phyloP scores from a whole-genome alignment of 2,797 vertebrate genomes.

The Holocentrus rufus region DNA sequence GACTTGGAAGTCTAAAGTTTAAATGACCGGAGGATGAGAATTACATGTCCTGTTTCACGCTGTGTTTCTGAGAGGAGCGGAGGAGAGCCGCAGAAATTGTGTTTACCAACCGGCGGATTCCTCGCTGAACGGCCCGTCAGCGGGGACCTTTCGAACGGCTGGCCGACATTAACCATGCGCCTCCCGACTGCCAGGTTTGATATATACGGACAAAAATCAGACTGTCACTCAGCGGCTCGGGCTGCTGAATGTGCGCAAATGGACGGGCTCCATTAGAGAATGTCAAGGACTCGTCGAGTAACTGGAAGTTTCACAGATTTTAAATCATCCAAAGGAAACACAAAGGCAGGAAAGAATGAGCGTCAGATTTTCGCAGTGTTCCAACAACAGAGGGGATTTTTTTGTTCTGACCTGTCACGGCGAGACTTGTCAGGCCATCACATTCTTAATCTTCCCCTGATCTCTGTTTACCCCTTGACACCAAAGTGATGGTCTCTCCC shows the following conservation, averaged over 20 bases:
- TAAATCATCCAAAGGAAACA: constrained; percentile 14
- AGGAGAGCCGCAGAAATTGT: constrained; percentile 17
- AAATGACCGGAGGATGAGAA: neutral
- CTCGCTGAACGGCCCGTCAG: constrained; percentile 16
- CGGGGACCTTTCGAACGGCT: constrained; percentile 41
- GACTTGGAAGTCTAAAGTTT: neutral
- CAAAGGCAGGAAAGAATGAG: constrained; percentile 12
- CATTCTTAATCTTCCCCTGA: constrained; percentile 8
- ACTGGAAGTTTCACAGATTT: constrained; percentile 7
- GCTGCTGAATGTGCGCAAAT: constrained; percentile 9
- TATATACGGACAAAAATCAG: constrained; percentile 18
- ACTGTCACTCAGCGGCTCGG: neutral
- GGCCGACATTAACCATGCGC: constrained; percentile 43
- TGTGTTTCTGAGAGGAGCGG: neutral
- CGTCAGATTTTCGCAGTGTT: constrained; percentile 15
- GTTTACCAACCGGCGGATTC: constrained; percentile 33
- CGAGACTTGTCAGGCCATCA: neutral
- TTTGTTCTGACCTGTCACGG: neutral
- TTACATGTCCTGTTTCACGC: neutral
- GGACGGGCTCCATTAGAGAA: neutral
- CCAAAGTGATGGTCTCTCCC: neutral
- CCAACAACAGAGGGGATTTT: constrained; percentile 23
- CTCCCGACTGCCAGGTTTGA: constrained; percentile 1
- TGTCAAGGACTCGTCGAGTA: neutral
- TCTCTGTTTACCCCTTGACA: constrained; percentile 41